Base-by-base conservation (phyloP, 2,888 invertebrate genomes). In the Bellardia bayeri region DNA sequence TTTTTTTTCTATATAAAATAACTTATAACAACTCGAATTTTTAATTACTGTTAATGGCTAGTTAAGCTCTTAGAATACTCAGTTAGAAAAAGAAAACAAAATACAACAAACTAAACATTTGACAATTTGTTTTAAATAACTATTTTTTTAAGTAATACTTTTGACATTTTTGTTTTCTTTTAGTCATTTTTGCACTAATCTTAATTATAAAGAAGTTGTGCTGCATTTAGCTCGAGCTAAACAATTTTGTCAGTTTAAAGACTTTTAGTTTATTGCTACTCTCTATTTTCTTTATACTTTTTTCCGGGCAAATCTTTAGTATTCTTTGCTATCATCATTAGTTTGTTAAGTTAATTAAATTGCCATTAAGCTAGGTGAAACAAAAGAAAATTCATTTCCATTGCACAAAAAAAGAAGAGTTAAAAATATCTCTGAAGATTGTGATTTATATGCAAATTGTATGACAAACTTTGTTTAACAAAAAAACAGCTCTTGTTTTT, bases 291-390 rank as follows among this genome's bases (percentile, higher is more conserved):
- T 11, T 30, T 16, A 11, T 63, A 49, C 5, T 69, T 40, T 51
- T 23, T 61, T 56, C 1, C 8, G 6, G 6, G 14, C 23, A 51
- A 37, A 49, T 30, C 49, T 84, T 78, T 68, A 71, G 40, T 71
- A 64, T 71, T 85, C 78, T 51, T 85, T 81, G 56, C 61, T 64
- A 76, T 76, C 76, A 66, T 83, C 83, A 85, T 87, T 87, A 87
- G 87, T 85, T 85, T 87, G 82, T 82, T 79, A 82, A 88, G 88
- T 78, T 88, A 86, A 85, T 88, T 88, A 86, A 88, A 86, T 83
- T 86, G 82, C 66, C 71, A 86, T 83, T 72, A 80, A 83, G 85
- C 9, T 81, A 66, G 63, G 66, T 81, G 72, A 81, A 79, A 85
- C 82, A 83, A 88, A 85, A 85, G 66, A 78, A 58, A 61, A 37